Base-by-base conservation (phyloP, 2,888 invertebrate species). In the Drosophila greeni region DNA sequence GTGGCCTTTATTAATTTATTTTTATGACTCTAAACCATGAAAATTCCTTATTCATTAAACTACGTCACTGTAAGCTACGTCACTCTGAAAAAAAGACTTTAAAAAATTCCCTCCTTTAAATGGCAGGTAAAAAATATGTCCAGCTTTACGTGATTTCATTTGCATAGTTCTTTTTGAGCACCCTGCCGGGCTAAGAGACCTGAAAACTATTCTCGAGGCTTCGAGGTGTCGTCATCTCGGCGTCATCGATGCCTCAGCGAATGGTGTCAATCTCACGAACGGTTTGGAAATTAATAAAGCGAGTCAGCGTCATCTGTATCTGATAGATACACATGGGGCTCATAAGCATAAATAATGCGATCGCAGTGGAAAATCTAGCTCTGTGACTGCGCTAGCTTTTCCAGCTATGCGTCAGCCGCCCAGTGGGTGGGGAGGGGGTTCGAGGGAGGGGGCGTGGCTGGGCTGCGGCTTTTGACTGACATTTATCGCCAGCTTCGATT, bases 301-400 rank as follows among this genome's bases (percentile, higher is more conserved):
- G 66, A 68, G 51, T 54, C 73, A 59, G 56, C 70, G 74, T 73
- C 47, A 67, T 59, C 59, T 45, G 82, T 76, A 76, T 80, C 83
- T 80, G 70, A 75, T 61, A 75, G 79, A 83, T 81, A 75, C 79
- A 83, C 73, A n/a, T n/a, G n/a, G 75, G 74, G 76, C 84, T 74
- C 82, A 83, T 81, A 75, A 75, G 74, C 81, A 85, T 81, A 83
- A 85, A 84, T 82, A 81, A 81, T 80, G 67, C 77, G 73, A 75
- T 84, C 83, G 60, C 83, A 75, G 81, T 85, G 74, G 78, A 85
- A 81, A 77, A 73, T 72, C 62, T 62, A 24, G 60, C 54, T 72
- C 54, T 72, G 79, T 78, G 80, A 75, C 82, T 73, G 70, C 8
- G 43, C 12, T 61, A 70, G 64, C 66, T 58, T 54, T 65, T 61